Base-by-base conservation (phyloP, 2,797 vertebrate species). In the Alcedo quadribrachys region DNA sequence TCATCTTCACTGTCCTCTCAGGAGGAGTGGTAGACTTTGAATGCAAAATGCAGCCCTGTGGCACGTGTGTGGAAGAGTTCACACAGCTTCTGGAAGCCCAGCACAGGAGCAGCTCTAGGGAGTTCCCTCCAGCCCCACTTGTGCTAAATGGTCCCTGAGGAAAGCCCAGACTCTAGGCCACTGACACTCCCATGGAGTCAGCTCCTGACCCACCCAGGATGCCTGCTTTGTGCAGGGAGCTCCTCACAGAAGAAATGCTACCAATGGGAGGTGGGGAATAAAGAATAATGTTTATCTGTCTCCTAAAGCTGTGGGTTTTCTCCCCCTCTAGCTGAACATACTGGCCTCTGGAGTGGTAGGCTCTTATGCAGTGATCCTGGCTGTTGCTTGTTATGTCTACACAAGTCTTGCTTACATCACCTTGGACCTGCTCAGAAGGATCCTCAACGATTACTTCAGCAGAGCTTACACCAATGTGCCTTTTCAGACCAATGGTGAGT, bases 361-460 rank as follows among this genome's bases (percentile, higher is more conserved):
- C 1, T 98, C 97, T 1, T 99, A 99, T 6, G 91, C 98, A 0
- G 97, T 99, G 33, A 53, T 99, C 32, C 96, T 99, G 75, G 98
- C 98, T 2, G 66, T 98, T 54, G 98, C 98, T 82, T 98, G 98
- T 82, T 99, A 98, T 33, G 28, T 98, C 27, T 98, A 98, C 96
- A 99, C 99, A 67, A 99, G 98, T 91, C 98, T 99, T 53, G 98
- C 99, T 84, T 99, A 98, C 95, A 98, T 99, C 96, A 98, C 98
- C 2, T 95, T 99, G 76, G 98, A 99, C 68, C 66, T 99, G 58
- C 98, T 99, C 92, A 99, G 98, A 81, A 98, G 98, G 80, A 92
- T 99, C 35, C 98, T 99, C 88, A 98, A 98, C 92, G 55, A 93
- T 45, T 95, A 97, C 94, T 99, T 98, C 98, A 98, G 42, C 68